Evolutionary conservation across 2,888 invertebrate genomes (phyloP).

Genomic region (Epistrophella euchroma): DNA sequence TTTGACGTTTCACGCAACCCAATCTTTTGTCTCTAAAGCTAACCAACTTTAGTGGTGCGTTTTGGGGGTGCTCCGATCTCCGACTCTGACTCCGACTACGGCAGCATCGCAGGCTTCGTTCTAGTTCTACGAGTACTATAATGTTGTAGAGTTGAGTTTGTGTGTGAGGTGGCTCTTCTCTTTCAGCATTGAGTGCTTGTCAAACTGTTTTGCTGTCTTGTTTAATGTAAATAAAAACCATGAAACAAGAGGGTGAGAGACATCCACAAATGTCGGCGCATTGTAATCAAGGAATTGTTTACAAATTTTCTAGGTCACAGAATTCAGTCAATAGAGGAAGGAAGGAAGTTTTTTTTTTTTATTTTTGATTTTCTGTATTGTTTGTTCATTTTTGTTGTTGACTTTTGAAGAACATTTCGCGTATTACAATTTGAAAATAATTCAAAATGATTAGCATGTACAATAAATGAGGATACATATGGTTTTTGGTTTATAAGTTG

Average conservation of each 20-base stretch:
- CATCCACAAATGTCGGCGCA: slow-evolving; percentile 54
- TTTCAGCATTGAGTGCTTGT: slow-evolving; percentile 61
- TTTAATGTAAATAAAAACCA: slow-evolving; percentile 60
- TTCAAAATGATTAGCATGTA: slow-evolving; percentile 52
- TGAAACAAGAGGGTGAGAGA: slow-evolving; percentile 28
- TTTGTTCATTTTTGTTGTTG: slow-evolving; percentile 46
- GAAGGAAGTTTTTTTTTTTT: slow-evolving; percentile 36
- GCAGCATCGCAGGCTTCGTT: background rate
- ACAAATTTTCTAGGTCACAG: slow-evolving; percentile 75
- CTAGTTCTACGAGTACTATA: background rate
- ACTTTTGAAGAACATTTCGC: slow-evolving; percentile 62
- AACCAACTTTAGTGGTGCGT: slow-evolving; percentile 25
- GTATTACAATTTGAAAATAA: slow-evolving; percentile 66
- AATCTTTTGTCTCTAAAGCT: slow-evolving; percentile 55
- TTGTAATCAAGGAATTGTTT: slow-evolving; percentile 75
- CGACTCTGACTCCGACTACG: background rate
- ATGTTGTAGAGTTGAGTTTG: background rate
- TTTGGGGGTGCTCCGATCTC: slow-evolving; percentile 4
- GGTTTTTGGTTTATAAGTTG: background rate
- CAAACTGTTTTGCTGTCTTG: slow-evolving; percentile 66
- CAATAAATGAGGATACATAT: slow-evolving; percentile 15
- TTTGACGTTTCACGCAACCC: slow-evolving; percentile 75
- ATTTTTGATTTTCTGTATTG: background rate
- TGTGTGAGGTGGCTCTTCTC: slow-evolving; percentile 12
- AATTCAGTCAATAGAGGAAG: slow-evolving; percentile 58